Base-by-base conservation (phyloP, 35 echinoderm and acorn worm genomes). In the Acanthaster planci region DNA sequence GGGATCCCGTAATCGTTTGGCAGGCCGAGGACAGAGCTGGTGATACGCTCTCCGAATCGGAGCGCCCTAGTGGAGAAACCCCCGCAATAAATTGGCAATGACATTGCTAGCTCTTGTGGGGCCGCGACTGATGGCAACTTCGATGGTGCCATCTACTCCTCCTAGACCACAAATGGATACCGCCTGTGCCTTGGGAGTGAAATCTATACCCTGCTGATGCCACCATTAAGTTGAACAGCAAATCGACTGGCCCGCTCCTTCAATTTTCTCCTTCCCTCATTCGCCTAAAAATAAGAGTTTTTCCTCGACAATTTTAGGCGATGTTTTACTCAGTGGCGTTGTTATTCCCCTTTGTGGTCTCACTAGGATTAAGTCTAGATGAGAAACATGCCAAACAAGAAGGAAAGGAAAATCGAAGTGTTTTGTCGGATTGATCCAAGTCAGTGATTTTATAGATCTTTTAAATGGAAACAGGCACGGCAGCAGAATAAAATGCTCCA, bases 201-300 rank as follows among this genome's bases (percentile, higher is more conserved):
- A 72, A 72, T 72, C 64, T 72, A 72, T 30, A 72, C 64, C n/a
- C 7, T 31, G 30, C 59, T 67, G 59, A 67, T 67, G 59, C 19
- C 10, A 72, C 64, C 64, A 72, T 72, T 72, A 72, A 34, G 26
- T 31, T 72, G 1, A 3, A 26, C 23, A 29, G 34, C 34, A 26
- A 26, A 2, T 72, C 23, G n/a, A 1, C 64, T 72, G 26, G 14
- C 22, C 26, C 23, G 23, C 64, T 72, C 22, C 30, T 4, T 23
- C 42, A 47, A 47, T 47, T 47, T 47, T 47, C 42, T 47, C 12
- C 42, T 3, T 10, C 26, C 30, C 8, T 59, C 23, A 29, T 72
- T 19, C 26, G 26, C 21, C 21, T 72, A 36, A 72, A 34, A 72
- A 72, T 31, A 72, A 19, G 14, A 26, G 1, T 15, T 7, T 72